phyloP scores from a whole-genome alignment of 2,888 invertebrate species.

The Caenorhabditis japonica region DNA sequence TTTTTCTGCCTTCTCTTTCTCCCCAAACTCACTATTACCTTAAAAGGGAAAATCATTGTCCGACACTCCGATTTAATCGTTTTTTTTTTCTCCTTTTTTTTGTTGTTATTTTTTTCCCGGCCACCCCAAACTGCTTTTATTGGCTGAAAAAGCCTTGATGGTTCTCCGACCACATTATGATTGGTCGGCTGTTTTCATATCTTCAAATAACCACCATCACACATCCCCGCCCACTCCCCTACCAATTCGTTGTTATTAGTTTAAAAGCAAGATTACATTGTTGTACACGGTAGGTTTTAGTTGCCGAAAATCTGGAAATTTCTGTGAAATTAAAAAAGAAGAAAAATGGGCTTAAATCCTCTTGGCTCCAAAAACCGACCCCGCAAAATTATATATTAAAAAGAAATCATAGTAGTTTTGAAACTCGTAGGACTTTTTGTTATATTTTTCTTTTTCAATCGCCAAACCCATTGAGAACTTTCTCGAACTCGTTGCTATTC shows the following conservation, averaged over 20 bases:
- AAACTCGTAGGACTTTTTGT: slow-evolving; percentile 47
- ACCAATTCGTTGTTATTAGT: slow-evolving; percentile 48
- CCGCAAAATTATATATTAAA: too few relatives aligned
- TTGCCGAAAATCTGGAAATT: not conserved
- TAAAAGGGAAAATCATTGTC: slow-evolving; percentile 11
- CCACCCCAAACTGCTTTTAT: not conserved
- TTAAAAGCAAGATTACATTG: slow-evolving; percentile 42
- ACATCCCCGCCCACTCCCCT: not conserved
- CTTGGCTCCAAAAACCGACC: not conserved
- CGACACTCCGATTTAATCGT: slow-evolving; percentile 32
- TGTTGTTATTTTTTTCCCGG: slow-evolving; percentile 4
- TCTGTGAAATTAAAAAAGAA: too few relatives aligned
- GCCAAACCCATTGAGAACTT: not conserved
- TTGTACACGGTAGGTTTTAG: slow-evolving; percentile 22
- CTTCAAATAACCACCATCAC: not conserved
- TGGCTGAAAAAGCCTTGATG: not conserved
- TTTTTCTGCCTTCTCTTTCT: slow-evolving; percentile 15
- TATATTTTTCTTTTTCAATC: slow-evolving; percentile 27
- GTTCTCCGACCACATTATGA: not conserved
- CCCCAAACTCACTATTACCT: slow-evolving; percentile 24
- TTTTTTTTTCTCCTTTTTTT: slow-evolving; percentile 4
- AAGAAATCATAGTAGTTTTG: too few relatives aligned
- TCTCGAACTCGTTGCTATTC: slow-evolving; percentile 14
- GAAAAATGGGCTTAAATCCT: too few relatives aligned
- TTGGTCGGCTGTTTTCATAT: too few relatives aligned